These are phyloP conservation scores for Rostratula benghalensis DNA, from an alignment of 2,113 vertebrate genomes.

Conservation along the genomic window DNA sequence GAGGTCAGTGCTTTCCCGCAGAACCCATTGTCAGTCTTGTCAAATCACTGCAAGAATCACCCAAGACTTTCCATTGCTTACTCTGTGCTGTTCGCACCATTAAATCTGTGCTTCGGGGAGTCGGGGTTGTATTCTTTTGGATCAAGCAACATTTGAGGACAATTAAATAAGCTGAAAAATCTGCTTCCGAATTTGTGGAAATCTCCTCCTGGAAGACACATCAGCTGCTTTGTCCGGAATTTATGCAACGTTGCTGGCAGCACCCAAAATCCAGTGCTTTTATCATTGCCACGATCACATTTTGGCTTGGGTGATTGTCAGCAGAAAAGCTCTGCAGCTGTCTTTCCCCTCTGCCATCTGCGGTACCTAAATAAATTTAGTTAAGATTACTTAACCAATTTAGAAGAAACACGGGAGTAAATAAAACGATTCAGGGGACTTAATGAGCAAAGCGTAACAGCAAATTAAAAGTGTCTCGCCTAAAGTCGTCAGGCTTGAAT, in stretches of 20 bases:
- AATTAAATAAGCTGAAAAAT: background rate
- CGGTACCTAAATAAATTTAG: background rate
- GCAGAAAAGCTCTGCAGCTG: background rate
- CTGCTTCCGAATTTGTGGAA: background rate
- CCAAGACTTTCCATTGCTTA: background rate
- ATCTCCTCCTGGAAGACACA: background rate
- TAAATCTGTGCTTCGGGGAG: background rate
- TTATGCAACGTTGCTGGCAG: background rate
- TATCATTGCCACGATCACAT: background rate
- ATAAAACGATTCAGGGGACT: background rate
- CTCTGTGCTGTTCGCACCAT: background rate
- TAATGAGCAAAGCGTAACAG: constrained; percentile 9
- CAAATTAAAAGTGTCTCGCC: constrained; percentile 12
- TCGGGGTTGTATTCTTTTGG: background rate
- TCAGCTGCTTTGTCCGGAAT: background rate
- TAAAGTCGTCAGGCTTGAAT: background rate
- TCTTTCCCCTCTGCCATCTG: background rate
- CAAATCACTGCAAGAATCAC: background rate
- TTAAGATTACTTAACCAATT: constrained; percentile 43
- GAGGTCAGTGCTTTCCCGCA: background rate
- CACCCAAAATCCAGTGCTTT: background rate
- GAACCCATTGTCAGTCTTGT: background rate
- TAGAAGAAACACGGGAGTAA: constrained; percentile 40
- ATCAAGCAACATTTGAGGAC: constrained; percentile 1
- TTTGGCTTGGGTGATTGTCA: background rate